Percentiles rank a stretch among this genome's conserved stretches.
phyloP scores from a whole-genome alignment of 1,140 invertebrate species.

The Triops longicaudatus region DNA sequence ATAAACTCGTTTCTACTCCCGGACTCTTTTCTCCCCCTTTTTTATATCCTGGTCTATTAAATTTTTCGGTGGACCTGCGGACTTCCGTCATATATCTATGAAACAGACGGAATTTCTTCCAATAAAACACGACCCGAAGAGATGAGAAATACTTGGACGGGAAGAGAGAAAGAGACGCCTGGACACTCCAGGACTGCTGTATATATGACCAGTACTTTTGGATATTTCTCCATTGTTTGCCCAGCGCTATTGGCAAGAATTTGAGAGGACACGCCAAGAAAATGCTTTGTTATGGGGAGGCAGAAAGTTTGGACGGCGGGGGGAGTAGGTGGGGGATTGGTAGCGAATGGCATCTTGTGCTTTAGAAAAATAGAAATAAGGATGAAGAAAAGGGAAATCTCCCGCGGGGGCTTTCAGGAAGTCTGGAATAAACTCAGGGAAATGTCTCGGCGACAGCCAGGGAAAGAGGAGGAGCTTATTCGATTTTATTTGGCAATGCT shows the following conservation, averaged over 20 bases:
- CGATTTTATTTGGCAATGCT: not conserved
- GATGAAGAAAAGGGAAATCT: not conserved
- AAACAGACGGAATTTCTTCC: conserved; percentile 6
- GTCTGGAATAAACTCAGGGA: conserved; percentile 1
- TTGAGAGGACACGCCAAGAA: not conserved
- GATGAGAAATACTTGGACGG: conserved; percentile 2
- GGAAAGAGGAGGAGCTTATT: conserved; percentile 1
- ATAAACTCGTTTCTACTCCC: not conserved
- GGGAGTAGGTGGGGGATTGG: not conserved
- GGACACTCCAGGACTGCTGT: conserved; percentile 9
- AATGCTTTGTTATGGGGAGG: not conserved
- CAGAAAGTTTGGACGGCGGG: not conserved
- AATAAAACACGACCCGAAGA: not conserved
- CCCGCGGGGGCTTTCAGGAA: not conserved
- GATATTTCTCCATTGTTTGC: not conserved
- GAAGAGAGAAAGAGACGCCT: too few relatives aligned
- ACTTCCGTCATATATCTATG: conserved; percentile 3
- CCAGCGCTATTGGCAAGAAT: not conserved
- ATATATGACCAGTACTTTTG: conserved; percentile 8
- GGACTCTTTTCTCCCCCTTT: not conserved
- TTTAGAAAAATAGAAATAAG: not conserved
- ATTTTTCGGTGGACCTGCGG: not conserved
- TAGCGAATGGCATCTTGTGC: not conserved
- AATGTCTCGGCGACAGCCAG: not conserved
- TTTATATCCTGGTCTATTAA: not conserved